Base-by-base conservation (phyloP, 2,888 invertebrate species). In the Caradrina kadenii region DNA sequence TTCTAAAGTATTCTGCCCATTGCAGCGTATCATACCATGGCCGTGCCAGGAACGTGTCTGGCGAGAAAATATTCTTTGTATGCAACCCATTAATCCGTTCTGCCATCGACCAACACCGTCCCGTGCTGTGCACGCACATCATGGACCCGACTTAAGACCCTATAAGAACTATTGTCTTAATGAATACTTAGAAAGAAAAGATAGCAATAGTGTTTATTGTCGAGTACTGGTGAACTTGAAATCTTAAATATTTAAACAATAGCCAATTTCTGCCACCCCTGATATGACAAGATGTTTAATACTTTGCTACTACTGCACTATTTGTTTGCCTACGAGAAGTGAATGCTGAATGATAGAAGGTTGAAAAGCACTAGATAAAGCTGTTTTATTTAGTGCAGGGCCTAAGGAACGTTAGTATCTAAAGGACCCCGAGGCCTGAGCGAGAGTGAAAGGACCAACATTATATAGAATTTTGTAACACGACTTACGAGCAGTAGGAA, bases 311-410 rank as follows among this genome's bases (percentile, higher is more conserved):
- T 63, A 48, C 48, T 42, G 22, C 19, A 64, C n/a, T 55, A 39
- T 50, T 63, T 73, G 58, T 58, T 60, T 50, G 73, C 55, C 56
- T 60, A 73, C 13, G n/a, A 52, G 59, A 54, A 63, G 67, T 79
- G 79, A 79, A 76, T 62, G 61, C 61, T 79, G 79, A 79, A 76
- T 62, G 61, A 61, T 62, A 53, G 21, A 62, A 53, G 53, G 58
- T 54, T 75, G 56, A 58, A 55, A 54, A 74, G 53, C 53, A n/a
- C 39, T 2, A 13, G 75, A 79, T 79, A 79, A 67, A 75, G 22
- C 31, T 22, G 48, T 39, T 56, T 52, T 49, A 56, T 79, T 59
- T 49, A 55, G 31, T 45, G 21, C 50, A 8, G 26, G 21, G 19
- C 26, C 35, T 45, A 55, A 26, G 60, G 42, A 68, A 67, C 66